Conservation (phyloP, 30 jellyfish, hydroid and myxozoan species). For the Aurelia coerulea region DNA sequence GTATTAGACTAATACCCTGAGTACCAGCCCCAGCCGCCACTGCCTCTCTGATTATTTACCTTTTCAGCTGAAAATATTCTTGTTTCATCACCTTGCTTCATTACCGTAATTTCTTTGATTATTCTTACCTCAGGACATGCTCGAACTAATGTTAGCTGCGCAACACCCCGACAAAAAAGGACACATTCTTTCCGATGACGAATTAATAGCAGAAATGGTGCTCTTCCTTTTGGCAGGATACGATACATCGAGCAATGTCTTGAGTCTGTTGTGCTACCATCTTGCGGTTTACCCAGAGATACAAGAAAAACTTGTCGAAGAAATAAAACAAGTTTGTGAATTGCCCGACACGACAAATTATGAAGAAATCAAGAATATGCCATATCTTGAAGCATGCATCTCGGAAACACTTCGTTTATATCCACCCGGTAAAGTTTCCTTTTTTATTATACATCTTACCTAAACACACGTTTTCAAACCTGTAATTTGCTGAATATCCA, state of each 20-base stretch:
- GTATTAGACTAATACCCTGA: no score
- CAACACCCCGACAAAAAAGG: slow-evolving; percentile 72
- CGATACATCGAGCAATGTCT: slow-evolving; percentile 63
- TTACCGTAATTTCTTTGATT: neutral
- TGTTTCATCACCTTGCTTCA: neutral
- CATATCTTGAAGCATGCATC: slow-evolving; percentile 74
- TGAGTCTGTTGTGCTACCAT: slow-evolving; percentile 43
- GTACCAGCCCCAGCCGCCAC: no score
- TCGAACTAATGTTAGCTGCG: slow-evolving; percentile 59
- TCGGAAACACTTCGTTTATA: slow-evolving; percentile 68
- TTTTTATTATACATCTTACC: no score
- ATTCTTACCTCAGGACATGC: slow-evolving; percentile 51
- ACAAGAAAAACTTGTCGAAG: slow-evolving; percentile 63
- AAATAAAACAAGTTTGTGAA: slow-evolving; percentile 34
- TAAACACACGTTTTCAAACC: no score
- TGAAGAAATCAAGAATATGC: slow-evolving; percentile 56
- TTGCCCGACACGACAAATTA: slow-evolving; percentile 39
- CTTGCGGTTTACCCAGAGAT: slow-evolving; percentile 67
- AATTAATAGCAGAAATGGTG: slow-evolving; percentile 61
- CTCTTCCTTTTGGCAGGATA: slow-evolving; percentile 72
- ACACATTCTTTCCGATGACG: slow-evolving; percentile 59
- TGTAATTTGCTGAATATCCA: no score
- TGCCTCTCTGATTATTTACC: no score
- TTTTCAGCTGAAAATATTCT: neutral
- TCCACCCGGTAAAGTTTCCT: slow-evolving; percentile 50